Conservation (phyloP, 2,888 invertebrate species). For the Cancer borealis region DNA sequence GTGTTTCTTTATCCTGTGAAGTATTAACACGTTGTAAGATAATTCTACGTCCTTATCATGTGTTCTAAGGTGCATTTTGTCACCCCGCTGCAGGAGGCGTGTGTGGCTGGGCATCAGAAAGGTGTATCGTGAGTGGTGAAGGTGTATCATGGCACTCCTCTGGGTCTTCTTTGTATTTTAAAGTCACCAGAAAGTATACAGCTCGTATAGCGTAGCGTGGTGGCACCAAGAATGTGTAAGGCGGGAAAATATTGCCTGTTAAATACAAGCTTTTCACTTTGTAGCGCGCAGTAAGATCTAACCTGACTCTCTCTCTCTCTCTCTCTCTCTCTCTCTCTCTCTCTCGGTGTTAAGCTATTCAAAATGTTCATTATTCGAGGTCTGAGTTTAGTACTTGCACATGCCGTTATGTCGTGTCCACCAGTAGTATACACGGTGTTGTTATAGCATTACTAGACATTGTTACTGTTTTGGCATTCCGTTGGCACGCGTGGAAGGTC, state of each 20-base stretch:
- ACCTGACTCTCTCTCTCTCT: neutral
- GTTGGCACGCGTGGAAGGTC: constrained; percentile 28
- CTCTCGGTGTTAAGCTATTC: neutral
- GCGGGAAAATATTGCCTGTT: neutral
- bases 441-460: neutral
- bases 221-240: neutral
- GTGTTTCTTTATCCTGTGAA: neutral
- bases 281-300: neutral
- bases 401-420: neutral
- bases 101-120: neutral
- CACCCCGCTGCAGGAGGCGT: neutral
- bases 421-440: neutral
- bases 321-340: constrained; percentile 40
- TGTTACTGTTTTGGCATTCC: neutral
- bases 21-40: neutral
- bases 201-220: neutral
- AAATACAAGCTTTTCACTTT: neutral
- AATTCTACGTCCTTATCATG: neutral
- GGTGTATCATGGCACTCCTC: neutral
- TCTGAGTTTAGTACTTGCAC: neutral
- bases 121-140: neutral
- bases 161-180: neutral
- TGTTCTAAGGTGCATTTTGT: neutral
- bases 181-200: neutral
- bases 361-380: neutral